phyloP scores from a whole-genome alignment of 2,888 invertebrate genomes.

The Acleris literana region DNA sequence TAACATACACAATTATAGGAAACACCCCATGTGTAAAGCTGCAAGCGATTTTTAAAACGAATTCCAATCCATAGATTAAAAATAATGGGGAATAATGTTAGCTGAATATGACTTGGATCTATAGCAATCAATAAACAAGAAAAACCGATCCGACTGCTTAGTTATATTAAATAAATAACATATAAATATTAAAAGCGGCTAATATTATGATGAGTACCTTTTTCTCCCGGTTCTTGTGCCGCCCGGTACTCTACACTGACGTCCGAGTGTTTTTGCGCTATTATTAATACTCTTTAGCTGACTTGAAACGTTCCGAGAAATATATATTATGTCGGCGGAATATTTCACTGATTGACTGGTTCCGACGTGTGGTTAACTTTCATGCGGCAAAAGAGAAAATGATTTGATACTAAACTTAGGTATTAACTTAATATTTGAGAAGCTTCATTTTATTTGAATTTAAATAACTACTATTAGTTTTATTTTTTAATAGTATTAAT shows the following conservation, averaged over 20 bases:
- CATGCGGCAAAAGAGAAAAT: conserved; percentile 26
- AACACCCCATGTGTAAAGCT: background rate
- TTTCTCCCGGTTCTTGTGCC: background rate
- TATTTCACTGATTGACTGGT: conserved; percentile 33
- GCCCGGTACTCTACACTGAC: conserved; percentile 16
- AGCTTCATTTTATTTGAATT: too few species aligned
- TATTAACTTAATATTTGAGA: too few species aligned
- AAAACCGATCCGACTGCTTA: too few species aligned
- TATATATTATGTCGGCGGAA: conserved; percentile 25
- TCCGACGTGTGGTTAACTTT: conserved; percentile 24
- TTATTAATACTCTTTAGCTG: conserved; percentile 34
- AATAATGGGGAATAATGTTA: too few species aligned
- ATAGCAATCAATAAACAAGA: too few species aligned
- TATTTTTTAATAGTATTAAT: too few species aligned
- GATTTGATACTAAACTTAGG: background rate
- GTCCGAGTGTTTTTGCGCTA: conserved; percentile 19
- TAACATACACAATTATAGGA: background rate
- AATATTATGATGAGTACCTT: background rate
- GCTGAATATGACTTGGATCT: too few species aligned
- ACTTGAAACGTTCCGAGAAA: conserved; percentile 28
- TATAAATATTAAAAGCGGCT: background rate
- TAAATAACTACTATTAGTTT: too few species aligned
- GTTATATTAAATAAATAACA: too few species aligned
- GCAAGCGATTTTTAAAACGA: background rate
- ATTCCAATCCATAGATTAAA: too few species aligned